Percentiles rank a stretch among this genome's conserved stretches.
Evolutionary conservation across 2,888 invertebrate genomes (phyloP).

Genomic region (Acholoe squamosa): DNA sequence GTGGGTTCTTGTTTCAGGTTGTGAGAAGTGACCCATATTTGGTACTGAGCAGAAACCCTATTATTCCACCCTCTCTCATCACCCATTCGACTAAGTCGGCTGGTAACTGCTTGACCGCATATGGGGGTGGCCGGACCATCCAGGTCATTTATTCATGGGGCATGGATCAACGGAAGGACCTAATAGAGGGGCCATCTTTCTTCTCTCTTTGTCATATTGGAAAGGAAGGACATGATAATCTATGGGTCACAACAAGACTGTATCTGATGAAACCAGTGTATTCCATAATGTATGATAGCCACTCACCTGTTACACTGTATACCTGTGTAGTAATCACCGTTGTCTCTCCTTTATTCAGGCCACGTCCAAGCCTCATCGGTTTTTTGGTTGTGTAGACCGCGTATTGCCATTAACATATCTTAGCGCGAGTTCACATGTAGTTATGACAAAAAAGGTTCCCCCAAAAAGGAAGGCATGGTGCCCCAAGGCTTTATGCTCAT

Average conservation of each 20-base stretch:
- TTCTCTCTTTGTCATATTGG: not conserved
- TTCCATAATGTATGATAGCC: slow-evolving; percentile 9
- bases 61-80: not conserved
- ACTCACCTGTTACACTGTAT: not conserved
- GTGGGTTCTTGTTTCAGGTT: not conserved
- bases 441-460: not conserved
- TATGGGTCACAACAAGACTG: not conserved
- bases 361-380: not conserved
- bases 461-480: no score
- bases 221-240: not conserved
- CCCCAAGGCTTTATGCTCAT: no score
- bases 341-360: not conserved
- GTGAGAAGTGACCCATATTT: not conserved
- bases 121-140: not conserved
- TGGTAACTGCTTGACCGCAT: not conserved
- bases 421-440: not conserved
- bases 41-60: not conserved
- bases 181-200: not conserved
- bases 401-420: slow-evolving; percentile 24
- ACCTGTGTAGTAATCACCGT: not conserved
- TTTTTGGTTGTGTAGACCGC: slow-evolving; percentile 25
- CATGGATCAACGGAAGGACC: slow-evolving; percentile 1
- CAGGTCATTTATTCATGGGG: not conserved
- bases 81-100: not conserved
- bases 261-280: not conserved